These are phyloP conservation scores for Oegoconia quadripuncta DNA, from an alignment of 2,888 invertebrate genomes.

Conservation along the genomic window DNA sequence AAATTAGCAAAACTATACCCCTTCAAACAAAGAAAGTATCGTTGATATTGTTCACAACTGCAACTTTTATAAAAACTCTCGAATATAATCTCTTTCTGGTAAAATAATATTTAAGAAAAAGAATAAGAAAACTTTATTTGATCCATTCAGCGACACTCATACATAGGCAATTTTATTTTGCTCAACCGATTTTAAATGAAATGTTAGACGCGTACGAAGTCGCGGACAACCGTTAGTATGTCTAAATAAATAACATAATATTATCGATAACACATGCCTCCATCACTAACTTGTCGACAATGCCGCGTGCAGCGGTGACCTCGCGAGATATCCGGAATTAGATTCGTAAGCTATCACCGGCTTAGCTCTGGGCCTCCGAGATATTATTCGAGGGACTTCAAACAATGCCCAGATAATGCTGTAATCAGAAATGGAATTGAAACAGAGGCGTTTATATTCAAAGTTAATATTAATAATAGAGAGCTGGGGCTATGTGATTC, in stretches of 20 bases:
- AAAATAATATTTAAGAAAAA: background rate
- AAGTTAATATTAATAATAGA: no score
- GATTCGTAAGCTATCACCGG: conserved; percentile 57
- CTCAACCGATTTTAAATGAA: no score
- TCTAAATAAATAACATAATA: background rate
- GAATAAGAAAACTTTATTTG: background rate
- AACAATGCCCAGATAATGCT: conserved; percentile 23
- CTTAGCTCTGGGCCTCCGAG: conserved; percentile 33
- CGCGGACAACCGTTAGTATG: background rate
- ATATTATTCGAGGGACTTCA: conserved; percentile 28
- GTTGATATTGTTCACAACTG: no score
- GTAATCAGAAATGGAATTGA: background rate
- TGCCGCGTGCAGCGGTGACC: conserved; percentile 36
- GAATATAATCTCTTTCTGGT: no score
- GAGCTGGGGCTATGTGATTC: no score
- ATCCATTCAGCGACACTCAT: no score
- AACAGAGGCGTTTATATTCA: background rate
- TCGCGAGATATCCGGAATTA: conserved; percentile 49
- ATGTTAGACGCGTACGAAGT: no score
- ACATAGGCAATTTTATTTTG: background rate
- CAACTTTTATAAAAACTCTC: no score
- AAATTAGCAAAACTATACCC: no score
- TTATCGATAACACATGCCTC: conserved; percentile 2
- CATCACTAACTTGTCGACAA: conserved; percentile 11
- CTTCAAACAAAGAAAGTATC: no score